A percentile compares a stretch with the other conserved stretches of the same genome.
Conservation (phyloP, 2,113 vertebrate genomes). For the Hippocampus barbouri region DNA sequence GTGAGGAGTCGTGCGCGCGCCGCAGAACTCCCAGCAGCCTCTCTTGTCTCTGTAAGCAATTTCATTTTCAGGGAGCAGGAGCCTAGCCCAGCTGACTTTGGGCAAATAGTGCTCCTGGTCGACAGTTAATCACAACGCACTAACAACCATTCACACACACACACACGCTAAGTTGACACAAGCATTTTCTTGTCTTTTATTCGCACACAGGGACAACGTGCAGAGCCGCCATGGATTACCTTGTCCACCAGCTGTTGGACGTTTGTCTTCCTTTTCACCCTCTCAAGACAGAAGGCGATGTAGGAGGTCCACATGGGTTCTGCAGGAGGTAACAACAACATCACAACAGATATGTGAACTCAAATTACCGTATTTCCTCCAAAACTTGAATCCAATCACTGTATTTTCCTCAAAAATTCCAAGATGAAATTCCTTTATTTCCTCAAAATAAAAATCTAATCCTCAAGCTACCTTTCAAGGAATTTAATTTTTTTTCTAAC, state of each 20-base stretch:
- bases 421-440: not conserved
- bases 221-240: slow-evolving; percentile 58
- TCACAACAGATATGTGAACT: not conserved
- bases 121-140: not conserved
- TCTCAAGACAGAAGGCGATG: slow-evolving; percentile 82
- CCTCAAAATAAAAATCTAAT: not conserved
- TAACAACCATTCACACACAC: not conserved
- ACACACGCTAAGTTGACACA: not conserved
- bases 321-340: slow-evolving; percentile 48
- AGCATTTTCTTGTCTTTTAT: not conserved
- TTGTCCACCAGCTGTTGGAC: slow-evolving; percentile 79
- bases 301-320: slow-evolving; percentile 91
- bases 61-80: too few species aligned
- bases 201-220: not conserved
- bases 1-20: slow-evolving; percentile 74
- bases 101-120: not conserved
- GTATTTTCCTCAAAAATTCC: not conserved
- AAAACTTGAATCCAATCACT: not conserved
- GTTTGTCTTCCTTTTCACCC: slow-evolving; percentile 86
- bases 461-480: too few species aligned
- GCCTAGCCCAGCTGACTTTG: too few species aligned
- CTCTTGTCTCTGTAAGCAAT: slow-evolving; percentile 75
- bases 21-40: slow-evolving; percentile 74
- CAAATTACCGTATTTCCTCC: not conserved
- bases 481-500: too few species aligned